Base-by-base conservation (phyloP, 1,140 invertebrate species). In the Drosophila oshimai region DNA sequence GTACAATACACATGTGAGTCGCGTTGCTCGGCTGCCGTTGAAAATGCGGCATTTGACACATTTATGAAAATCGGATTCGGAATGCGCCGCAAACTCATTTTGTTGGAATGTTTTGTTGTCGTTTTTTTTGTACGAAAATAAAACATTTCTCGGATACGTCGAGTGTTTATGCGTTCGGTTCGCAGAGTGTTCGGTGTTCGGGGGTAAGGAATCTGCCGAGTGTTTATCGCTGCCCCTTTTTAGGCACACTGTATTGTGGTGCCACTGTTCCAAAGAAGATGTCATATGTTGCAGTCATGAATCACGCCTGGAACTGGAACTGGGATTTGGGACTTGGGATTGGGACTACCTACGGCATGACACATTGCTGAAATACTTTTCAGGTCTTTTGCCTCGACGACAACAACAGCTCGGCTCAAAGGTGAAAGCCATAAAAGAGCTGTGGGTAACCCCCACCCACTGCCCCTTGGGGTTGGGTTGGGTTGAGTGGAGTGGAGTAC, bases 21-120 rank as follows among this genome's bases (percentile, higher is more conserved):
- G n/a, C 34, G 49, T 60, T 49, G 37, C 39, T 58, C 33, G 53
- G 31, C 31, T 39, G 78, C 72, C 57, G 70, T 84, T 71, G 84
- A 86, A 84, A 84, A 84, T 84, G 80, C 72, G 80, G 80, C 81
- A 80, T 84, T 84, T 84, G 80, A 84, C 80, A 84, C 80, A 84
- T 84, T 84, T 84, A 84, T 84, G 80, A 84, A 84, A 84, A 86
- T 86, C 80, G 80, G 80, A 86, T 75, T 84, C 53, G 80, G 80
- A 84, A 84, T 84, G 80, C 72, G 80, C 65, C 61, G 72, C 81
- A 75, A 84, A 86, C 81, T 84, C 81, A 84, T 84, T 86, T 86
- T 86, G 83, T 84, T 84, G 80, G 80, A 84, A 84, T 84, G 80
- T 83, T 83, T 83, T 83, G 73, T 83, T 71, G 54, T 39, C 68